Percentiles rank a stretch among this genome's conserved stretches.
Evolutionary conservation across 2,797 vertebrate genomes (phyloP).

Genomic region (Hylomyscus alleni): DNA sequence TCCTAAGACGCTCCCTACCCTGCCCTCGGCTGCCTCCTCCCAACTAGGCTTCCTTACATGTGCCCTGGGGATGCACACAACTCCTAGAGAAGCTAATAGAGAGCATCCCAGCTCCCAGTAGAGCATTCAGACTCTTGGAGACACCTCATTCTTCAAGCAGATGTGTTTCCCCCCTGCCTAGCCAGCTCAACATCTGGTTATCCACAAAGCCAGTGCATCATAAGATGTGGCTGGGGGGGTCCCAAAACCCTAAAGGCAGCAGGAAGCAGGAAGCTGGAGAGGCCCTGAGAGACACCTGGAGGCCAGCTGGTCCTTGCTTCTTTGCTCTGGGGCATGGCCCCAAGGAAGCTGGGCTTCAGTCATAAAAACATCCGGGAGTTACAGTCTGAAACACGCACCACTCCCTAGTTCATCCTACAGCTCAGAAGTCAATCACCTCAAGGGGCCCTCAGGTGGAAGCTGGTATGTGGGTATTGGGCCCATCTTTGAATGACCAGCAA

Average conservation of each 20-base stretch:
- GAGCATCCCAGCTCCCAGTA: background rate
- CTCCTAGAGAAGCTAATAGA: conserved; percentile 53
- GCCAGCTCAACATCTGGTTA: background rate
- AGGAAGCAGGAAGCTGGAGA: background rate
- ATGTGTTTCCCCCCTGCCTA: conserved; percentile 63
- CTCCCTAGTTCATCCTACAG: background rate
- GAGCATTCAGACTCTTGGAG: conserved; percentile 47
- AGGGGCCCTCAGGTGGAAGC: too few species aligned
- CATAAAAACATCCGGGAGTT: conserved; percentile 67
- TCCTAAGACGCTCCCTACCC: background rate
- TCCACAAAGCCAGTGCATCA: background rate
- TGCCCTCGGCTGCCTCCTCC: background rate
- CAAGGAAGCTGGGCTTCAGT: conserved; percentile 49
- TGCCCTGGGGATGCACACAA: conserved; percentile 48
- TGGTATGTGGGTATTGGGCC: background rate
- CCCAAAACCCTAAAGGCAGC: background rate
- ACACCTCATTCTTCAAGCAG: conserved; percentile 62
- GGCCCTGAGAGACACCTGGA: conserved; percentile 7
- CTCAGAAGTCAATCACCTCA: background rate
- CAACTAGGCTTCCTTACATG: background rate
- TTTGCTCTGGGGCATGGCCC: conserved; percentile 28
- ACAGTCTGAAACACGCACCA: conserved; percentile 71
- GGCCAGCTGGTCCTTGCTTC: background rate
- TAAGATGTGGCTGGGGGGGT: background rate
- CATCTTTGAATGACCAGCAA: background rate